phyloP scores from a whole-genome alignment of 2,888 invertebrate species.

The Ormyrus labotus region DNA sequence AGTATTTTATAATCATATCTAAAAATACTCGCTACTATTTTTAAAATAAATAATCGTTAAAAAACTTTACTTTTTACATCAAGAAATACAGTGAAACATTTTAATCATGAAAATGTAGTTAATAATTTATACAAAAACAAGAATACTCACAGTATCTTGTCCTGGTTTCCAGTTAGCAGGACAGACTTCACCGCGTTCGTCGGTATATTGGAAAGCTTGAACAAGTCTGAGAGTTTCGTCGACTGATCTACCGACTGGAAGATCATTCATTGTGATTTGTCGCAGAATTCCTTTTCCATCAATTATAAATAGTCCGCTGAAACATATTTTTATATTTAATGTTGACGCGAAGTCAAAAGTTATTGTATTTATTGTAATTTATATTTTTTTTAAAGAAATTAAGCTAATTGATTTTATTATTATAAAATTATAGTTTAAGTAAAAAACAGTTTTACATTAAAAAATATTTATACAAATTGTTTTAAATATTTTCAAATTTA shows the following conservation, averaged over 20 bases:
- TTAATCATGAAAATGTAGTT: not conserved
- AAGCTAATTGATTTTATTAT: too few relatives aligned
- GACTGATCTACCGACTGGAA: slow-evolving; percentile 94
- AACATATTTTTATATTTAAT: slow-evolving; percentile 3
- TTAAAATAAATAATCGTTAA: not conserved
- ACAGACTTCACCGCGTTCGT: slow-evolving; percentile 95
- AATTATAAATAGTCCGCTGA: slow-evolving; percentile 93
- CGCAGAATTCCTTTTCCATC: slow-evolving; percentile 91
- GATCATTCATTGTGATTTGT: slow-evolving; percentile 97
- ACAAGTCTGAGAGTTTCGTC: slow-evolving; percentile 95
- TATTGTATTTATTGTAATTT: too few relatives aligned
- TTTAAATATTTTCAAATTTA: too few relatives aligned
- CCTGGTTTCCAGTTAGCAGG: slow-evolving; percentile 98
- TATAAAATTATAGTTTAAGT: too few relatives aligned
- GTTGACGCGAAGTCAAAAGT: slow-evolving; percentile 16
- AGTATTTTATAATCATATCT: slow-evolving; percentile 29
- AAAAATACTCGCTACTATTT: slow-evolving; percentile 23
- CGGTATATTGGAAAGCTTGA: slow-evolving; percentile 96
- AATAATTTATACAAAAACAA: slow-evolving; percentile 6
- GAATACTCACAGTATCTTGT: slow-evolving; percentile 85
- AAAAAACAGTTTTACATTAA: too few relatives aligned
- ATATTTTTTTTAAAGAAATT: too few relatives aligned
- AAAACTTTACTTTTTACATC: not conserved
- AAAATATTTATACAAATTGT: too few relatives aligned
- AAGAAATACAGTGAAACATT: not conserved